Base-by-base conservation (phyloP, 2,888 invertebrate species). In the Patella depressa region DNA sequence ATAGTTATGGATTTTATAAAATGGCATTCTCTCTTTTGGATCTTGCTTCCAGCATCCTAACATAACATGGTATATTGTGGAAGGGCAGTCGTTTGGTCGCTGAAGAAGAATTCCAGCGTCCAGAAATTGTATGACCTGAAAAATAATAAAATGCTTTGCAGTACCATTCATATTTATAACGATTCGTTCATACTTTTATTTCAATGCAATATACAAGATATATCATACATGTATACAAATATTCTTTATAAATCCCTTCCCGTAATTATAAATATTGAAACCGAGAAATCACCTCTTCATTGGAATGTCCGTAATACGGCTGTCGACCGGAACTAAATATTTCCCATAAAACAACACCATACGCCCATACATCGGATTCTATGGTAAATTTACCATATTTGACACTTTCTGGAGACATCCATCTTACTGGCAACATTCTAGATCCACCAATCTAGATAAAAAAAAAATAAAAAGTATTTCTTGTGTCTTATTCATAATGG, bases 61-160 rank as follows among this genome's bases (percentile, higher is more conserved):
- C 91, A 92, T 91, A 79, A 92, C 86, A 84, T 90, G 89, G 81
- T 91, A 91, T 14, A 91, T 84, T 11, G 88, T 88, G 9, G 89
- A 86, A 3, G 91, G 91, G 78, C 91, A 91, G 53, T 87, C 88
- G 81, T 95, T 95, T 0, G 96, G 96, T 1, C 96, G 95, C 55
- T 95, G 95, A 74, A 97, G 92, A 89, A 96, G 94, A 80, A 95
- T 95, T 4, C 96, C 96, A 86, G 95, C 95, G 24, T 96, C 93
- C 81, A 97, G 95, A 77, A 96, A 92, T 85, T 88, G 84, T 11
- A 91, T 88, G 24, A 91, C 90, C 90, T 91, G 79, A 2, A 79
- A 72, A 59, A 71, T 17, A 72, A 59, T 73, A 45, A 45, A 45
- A 45, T 7, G 0, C 45, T 9, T 34, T 45, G 45, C 45, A 45